Conservation (phyloP, 2,113 vertebrate species). For the Fulica atra region DNA sequence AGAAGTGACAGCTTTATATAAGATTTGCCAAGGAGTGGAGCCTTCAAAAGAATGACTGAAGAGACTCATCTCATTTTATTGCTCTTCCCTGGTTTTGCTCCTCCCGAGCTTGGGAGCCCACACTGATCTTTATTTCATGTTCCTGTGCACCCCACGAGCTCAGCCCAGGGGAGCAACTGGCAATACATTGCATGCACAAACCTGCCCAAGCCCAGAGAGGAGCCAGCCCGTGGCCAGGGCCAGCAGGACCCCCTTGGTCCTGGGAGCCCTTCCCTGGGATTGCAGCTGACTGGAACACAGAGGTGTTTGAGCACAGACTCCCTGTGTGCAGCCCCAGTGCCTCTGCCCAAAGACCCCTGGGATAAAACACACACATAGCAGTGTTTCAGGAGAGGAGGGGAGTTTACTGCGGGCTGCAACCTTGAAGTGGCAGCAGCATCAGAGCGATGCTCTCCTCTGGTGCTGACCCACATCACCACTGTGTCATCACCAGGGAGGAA, state of each 20-base stretch:
- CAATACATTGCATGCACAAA: accelerated
- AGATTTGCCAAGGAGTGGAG: neutral
- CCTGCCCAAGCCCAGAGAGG: neutral
- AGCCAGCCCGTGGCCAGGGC: neutral
- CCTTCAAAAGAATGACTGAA: neutral
- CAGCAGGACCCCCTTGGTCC: neutral
- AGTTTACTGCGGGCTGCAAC: neutral
- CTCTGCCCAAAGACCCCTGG: neutral
- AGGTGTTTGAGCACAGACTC: neutral
- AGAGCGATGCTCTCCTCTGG: neutral
- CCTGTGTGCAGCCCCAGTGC: neutral
- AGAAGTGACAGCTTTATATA: neutral
- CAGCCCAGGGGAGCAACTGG: accelerated
- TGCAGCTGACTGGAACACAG: neutral
- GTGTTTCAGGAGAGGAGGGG: too few relatives aligned
- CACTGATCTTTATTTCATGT: neutral
- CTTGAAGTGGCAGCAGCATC: accelerated
- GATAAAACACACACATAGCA: accelerated
- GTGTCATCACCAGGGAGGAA: neutral
- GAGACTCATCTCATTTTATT: neutral
- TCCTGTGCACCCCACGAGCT: neutral
- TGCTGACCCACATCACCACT: accelerated
- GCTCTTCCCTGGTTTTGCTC: neutral
- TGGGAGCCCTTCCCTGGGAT: neutral
- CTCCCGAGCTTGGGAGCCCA: neutral